Evolutionary conservation across 1,140 invertebrate genomes (phyloP).

Genomic region (Augochlora pura): DNA sequence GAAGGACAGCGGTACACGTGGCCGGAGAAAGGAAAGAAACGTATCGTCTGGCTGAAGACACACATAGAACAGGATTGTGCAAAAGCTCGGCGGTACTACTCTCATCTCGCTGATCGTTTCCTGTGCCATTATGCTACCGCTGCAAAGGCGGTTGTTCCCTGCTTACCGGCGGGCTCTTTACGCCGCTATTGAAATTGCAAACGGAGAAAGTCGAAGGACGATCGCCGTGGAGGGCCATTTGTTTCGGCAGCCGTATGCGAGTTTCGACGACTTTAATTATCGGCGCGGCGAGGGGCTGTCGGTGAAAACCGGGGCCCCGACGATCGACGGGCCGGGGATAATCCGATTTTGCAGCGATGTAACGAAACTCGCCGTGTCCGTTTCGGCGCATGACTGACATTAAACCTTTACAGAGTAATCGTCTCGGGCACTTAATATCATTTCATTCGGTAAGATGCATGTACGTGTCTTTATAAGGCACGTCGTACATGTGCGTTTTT

Average conservation of each 20-base stretch:
- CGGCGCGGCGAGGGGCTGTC: no score
- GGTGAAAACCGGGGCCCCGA: no score
- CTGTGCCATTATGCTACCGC: conserved; percentile 55
- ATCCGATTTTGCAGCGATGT: no score
- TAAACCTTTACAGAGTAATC: no score
- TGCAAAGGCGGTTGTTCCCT: conserved; percentile 33
- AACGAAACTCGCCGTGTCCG: no score
- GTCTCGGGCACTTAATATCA: no score
- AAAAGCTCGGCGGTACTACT: conserved; percentile 43
- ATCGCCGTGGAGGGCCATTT: conserved; percentile 12
- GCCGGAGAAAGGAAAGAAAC: conserved; percentile 55
- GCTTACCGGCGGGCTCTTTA: conserved; percentile 34
- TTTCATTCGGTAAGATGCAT: no score
- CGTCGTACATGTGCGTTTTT: no score
- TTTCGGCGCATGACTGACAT: no score
- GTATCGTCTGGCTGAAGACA: conserved; percentile 32
- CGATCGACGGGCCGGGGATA: no score
- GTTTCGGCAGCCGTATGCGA: background rate
- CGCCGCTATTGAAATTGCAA: conserved; percentile 57
- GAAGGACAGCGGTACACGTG: conserved; percentile 7
- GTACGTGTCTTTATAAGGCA: no score
- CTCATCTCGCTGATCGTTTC: conserved; percentile 60
- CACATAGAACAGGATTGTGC: conserved; percentile 53
- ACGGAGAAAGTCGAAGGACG: conserved; percentile 53
- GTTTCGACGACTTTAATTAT: no score